Base-by-base conservation (phyloP, 2,797 vertebrate genomes). In the Salmo trutta region DNA sequence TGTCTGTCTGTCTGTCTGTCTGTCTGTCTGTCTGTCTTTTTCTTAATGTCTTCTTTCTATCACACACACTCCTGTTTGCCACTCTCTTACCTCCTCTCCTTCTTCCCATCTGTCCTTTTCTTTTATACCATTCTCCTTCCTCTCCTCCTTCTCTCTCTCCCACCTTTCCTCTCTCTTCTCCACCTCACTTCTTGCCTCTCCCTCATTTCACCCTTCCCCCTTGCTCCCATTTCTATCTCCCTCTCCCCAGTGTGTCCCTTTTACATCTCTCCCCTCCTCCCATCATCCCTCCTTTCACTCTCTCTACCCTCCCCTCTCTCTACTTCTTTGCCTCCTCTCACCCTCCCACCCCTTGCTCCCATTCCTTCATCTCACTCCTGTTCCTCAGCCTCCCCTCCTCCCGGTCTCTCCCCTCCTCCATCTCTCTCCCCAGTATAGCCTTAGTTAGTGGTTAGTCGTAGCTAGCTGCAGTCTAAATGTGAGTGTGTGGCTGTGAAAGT, bases 401-500 rank as follows among this genome's bases (percentile, higher is more conserved):
- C 31, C 31, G 4, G 19, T 7, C 10, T 8, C 2, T 5, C 14
- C 16, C 15, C 71, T 21, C 41, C 64, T 66, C 65, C 15, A 33
- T 33, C 24, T 21, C 64, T 29, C 69, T 71, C 14, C 47, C 47
- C 19, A 69, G 3, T 19, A n/a, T 27, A 12, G 41, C 70, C 70
- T 47, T 29, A 53, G 65, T 52, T 53, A 29, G 70, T n/a, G 24
- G 47, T 52, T 71, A 52, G 70, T 15, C 29, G 70, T 71, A 7
- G 70, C 70, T 53, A 53, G 36, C 68, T 17, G 4, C 64, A 75
- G 41, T 53, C 21, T 56, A 53, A 15, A 19, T 21, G 72, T 16
- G 24, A 16, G 54, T 4, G 17, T 66, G 77, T 72, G 62, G 51
- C 69, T 81, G 77, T 86, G 74, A 91, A 91, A 90, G 86, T 90